Evolutionary conservation across 2,888 invertebrate genomes (phyloP).

Genomic region (Camptogramma bilineatum): DNA sequence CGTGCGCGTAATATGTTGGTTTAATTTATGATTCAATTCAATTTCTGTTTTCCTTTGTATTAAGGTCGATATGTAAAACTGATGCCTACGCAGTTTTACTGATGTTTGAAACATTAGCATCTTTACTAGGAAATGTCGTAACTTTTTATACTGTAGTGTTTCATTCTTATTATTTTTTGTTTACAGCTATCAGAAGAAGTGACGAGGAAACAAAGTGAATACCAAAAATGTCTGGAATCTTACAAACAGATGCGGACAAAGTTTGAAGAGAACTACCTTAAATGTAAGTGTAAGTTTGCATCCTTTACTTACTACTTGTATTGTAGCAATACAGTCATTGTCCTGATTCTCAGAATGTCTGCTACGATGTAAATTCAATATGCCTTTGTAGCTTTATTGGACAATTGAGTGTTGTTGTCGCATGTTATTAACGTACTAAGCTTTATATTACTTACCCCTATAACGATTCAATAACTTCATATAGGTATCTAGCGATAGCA

Average conservation of each 20-base stretch:
- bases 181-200: conserved; percentile 95
- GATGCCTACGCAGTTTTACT: conserved; percentile 22
- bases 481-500: too few relatives aligned
- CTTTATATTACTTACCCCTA: not conserved
- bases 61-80: conserved; percentile 21
- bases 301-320: conserved; percentile 16
- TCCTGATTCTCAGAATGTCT: conserved; percentile 28
- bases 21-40: conserved; percentile 46
- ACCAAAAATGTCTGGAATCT: conserved; percentile 95
- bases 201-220: conserved; percentile 93
- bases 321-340: conserved; percentile 29
- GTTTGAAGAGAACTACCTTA: conserved; percentile 96
- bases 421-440: conserved; percentile 16
- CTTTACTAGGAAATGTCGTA: conserved; percentile 11
- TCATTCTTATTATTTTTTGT: conserved; percentile 50
- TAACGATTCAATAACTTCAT: too few relatives aligned
- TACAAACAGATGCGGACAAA: conserved; percentile 95
- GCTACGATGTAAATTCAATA: conserved; percentile 29
- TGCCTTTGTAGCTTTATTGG: conserved; percentile 27
- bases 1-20: conserved; percentile 40
- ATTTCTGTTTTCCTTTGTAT: conserved; percentile 21
- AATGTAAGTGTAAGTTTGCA: conserved; percentile 86
- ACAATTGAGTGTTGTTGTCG: conserved; percentile 17
- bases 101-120: conserved; percentile 13
- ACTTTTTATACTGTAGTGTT: conserved; percentile 1